These are phyloP conservation scores for Merodon equestris DNA, from an alignment of 2,888 invertebrate species.

Conservation along the genomic window DNA sequence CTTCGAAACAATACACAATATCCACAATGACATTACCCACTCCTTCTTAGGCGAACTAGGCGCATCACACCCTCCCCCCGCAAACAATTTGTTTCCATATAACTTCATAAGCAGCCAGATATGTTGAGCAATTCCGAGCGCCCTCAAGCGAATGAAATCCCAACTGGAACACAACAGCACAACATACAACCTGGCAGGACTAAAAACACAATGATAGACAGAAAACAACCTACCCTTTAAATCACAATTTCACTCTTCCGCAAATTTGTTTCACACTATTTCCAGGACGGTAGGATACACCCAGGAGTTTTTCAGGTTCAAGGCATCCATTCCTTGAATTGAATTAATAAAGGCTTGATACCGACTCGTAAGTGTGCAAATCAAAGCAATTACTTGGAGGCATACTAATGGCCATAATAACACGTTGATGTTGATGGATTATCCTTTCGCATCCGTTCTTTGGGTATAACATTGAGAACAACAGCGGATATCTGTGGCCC, in stretches of 20 bases:
- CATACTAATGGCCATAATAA: constrained; percentile 66
- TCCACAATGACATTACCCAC: too few species aligned
- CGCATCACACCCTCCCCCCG: too few species aligned
- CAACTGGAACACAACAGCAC: constrained; percentile 4
- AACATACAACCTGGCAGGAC: constrained; percentile 5
- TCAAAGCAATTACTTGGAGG: constrained; percentile 65
- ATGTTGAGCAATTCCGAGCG: not conserved
- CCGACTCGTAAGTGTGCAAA: constrained; percentile 43
- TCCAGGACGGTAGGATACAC: constrained; percentile 28
- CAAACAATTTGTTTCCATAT: constrained; percentile 3
- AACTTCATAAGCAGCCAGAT: not conserved
- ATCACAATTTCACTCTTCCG: constrained; percentile 12
- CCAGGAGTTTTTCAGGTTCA: constrained; percentile 7
- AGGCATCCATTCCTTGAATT: constrained; percentile 16
- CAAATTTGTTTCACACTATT: constrained; percentile 29
- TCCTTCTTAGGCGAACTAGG: too few species aligned
- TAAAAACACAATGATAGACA: constrained; percentile 33
- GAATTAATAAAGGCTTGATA: constrained; percentile 28
- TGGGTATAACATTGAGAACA: constrained; percentile 35
- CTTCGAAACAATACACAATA: too few species aligned
- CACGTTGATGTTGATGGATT: constrained; percentile 68
- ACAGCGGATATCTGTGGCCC: constrained; percentile 36
- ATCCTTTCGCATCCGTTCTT: constrained; percentile 58
- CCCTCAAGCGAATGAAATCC: not conserved
- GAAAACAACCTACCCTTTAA: constrained; percentile 25